Evolutionary conservation across 2,888 invertebrate species (phyloP).

Genomic region (Willowsia nigromaculata): DNA sequence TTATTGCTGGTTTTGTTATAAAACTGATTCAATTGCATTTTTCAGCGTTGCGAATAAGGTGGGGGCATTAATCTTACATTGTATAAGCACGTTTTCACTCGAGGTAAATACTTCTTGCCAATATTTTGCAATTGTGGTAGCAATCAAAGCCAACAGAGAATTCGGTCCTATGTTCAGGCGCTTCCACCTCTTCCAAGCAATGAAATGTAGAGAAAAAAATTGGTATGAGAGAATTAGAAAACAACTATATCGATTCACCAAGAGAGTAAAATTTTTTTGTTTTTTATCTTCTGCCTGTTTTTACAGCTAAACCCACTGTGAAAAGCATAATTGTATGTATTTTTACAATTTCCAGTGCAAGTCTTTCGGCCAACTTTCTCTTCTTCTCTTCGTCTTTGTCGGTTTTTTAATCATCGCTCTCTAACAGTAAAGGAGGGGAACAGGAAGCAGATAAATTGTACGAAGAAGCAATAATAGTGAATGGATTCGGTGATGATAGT

Average conservation of each 20-base stretch:
- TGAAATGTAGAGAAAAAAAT: background rate
- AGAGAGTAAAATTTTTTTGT: background rate
- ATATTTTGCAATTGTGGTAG: background rate
- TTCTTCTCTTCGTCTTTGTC: background rate
- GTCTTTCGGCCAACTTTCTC: background rate
- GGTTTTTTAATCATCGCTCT: slow-evolving; percentile 40
- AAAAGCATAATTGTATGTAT: background rate
- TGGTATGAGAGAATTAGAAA: background rate
- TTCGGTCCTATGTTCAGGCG: no score
- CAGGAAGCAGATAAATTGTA: background rate
- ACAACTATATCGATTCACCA: no score
- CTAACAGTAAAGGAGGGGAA: background rate
- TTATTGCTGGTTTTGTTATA: background rate
- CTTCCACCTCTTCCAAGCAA: background rate
- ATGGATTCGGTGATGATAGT: background rate
- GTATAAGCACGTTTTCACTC: background rate
- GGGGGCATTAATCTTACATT: background rate
- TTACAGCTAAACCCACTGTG: background rate
- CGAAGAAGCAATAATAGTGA: slow-evolving; percentile 13
- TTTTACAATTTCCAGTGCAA: background rate
- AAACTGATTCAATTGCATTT: background rate
- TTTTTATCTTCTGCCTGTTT: slow-evolving; percentile 7
- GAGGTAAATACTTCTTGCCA: background rate
- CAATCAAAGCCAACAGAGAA: background rate
- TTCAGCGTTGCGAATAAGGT: background rate